A percentile compares a stretch with the other conserved stretches of the same genome.
Conservation (phyloP, 2,113 vertebrate species). For the Corythaeola cristata region DNA sequence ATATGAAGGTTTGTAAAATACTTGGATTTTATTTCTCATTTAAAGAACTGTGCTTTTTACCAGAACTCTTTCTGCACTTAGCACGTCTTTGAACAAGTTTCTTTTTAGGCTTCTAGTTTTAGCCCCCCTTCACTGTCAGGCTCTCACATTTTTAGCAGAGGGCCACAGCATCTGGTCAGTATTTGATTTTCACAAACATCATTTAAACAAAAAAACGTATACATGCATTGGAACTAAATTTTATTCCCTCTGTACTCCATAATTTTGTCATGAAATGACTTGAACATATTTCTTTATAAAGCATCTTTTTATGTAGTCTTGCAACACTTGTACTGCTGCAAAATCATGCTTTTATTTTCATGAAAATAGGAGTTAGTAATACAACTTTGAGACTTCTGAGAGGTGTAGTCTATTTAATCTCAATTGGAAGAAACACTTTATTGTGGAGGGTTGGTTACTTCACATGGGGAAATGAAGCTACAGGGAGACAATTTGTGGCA, state of each 20-base stretch:
- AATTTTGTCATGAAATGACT: not conserved
- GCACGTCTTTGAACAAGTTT: not conserved
- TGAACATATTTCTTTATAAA: not conserved
- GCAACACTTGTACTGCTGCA: not conserved
- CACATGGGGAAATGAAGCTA: not conserved
- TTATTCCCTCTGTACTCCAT: not conserved
- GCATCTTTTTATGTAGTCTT: not conserved
- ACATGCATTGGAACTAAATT: not conserved
- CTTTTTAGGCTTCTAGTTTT: not conserved
- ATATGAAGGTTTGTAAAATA: not conserved
- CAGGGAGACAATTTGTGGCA: not conserved
- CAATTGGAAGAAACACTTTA: not conserved
- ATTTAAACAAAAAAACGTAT: not conserved
- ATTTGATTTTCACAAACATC: not conserved
- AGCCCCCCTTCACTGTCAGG: not conserved
- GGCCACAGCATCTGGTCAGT: fast-evolving
- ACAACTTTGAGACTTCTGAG: not conserved
- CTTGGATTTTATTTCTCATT: not conserved
- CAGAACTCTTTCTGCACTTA: not conserved
- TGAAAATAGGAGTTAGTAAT: not conserved
- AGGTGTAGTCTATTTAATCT: not conserved
- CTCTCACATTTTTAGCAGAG: not conserved
- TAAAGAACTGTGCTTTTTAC: not conserved
- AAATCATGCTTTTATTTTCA: not conserved
- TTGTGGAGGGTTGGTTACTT: not conserved